Evolutionary conservation across 2,797 vertebrate genomes (phyloP), one percentile per base, ranked within the genome.

Genomic region (Phaenicophaeus curvirostris): DNA sequence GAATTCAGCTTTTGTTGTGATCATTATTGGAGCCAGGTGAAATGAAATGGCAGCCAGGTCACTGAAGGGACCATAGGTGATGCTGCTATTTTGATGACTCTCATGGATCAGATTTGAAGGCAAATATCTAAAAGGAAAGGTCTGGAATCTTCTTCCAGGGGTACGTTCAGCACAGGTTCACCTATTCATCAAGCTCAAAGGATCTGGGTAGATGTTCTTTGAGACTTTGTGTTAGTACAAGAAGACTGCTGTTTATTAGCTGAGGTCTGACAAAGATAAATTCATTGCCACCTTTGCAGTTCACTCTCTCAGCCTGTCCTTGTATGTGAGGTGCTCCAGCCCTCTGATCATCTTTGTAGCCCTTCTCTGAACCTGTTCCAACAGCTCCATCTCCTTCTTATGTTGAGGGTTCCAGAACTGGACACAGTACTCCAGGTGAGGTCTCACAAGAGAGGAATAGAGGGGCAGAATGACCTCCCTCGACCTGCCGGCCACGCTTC

Each of bases 51-150:
- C 6, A 4, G 44, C 11, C 35, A n/a, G 33, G 24, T 50, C 0
- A 0, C 65, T 35, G 79, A 53, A 62, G 55, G 39, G 14, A 62
- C 18, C 20, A 1, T 1, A 11, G 37, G 18, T 61, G 65, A 68
- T 9, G 6, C 30, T 20, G 3, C 17, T 55, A 3, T 2, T 58
- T 3, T 33, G 53, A 18, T 63, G 0, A 0, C 6, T 68, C 23
- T 51, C 25, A 1, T 9, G 33, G 57, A 39, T 18, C 27, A 30
- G 16, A 37, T 50, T 33, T 73, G 55, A 84, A 66, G 33, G 35
- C 27, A 65, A 78, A 46, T 11, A 30, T 12, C 18, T 65, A 48
- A 35, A 55, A 73, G 31, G n/a, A 68, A 62, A 54, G 51, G 14
- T 5, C 27, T 85, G 57, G 11, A 23, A 67, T 44, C 23, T 76